phyloP scores from a whole-genome alignment of 2,113 vertebrate species.

The Fukomys damarensis region DNA sequence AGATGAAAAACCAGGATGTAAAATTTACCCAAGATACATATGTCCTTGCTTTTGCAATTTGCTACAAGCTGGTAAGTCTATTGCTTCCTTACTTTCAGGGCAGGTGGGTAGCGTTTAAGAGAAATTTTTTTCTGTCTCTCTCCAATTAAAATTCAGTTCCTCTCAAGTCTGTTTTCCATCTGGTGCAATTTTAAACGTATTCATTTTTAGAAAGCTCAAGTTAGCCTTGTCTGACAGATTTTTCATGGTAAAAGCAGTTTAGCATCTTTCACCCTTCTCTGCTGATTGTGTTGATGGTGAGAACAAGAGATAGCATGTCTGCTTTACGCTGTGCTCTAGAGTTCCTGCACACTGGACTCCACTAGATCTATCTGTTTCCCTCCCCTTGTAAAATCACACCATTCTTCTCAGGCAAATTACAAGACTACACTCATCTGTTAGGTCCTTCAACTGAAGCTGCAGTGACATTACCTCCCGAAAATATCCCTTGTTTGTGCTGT shows the following conservation, averaged over 20 bases:
- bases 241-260: neutral
- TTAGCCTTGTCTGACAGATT: conserved; percentile 54
- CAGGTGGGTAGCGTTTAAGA: conserved; percentile 10
- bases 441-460: neutral
- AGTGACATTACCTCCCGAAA: neutral
- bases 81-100: neutral
- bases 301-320: neutral
- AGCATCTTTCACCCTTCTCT: neutral
- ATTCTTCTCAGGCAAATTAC: neutral
- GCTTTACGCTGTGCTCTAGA: neutral
- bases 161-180: conserved; percentile 55
- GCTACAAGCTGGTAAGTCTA: conserved; percentile 93
- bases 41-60: conserved; percentile 90
- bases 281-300: neutral
- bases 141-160: conserved; percentile 31
- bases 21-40: conserved; percentile 91
- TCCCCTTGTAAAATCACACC: neutral
- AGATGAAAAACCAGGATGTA: conserved; percentile 92
- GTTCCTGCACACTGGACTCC: neutral
- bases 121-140: neutral
- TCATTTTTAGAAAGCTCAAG: conserved; percentile 66
- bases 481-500: neutral
- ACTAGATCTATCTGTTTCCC: neutral
- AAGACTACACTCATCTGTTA: neutral
- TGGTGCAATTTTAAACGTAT: conserved; percentile 58